Percentiles rank a stretch among this genome's conserved stretches.
phyloP scores from a whole-genome alignment of 2,797 vertebrate genomes.

The Myoxocephalus aenaeus region DNA sequence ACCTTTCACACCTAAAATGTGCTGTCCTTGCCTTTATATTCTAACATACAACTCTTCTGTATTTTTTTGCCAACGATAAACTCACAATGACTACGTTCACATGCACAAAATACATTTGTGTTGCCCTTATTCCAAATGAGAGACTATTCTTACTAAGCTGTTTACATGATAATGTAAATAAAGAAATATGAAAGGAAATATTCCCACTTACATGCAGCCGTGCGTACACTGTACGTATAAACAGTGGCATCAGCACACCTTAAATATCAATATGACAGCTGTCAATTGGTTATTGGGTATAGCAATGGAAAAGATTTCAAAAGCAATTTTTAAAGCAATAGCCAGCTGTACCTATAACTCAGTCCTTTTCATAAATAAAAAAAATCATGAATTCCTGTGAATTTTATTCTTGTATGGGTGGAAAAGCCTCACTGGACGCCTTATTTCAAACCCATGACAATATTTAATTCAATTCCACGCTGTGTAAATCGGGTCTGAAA shows the following conservation, averaged over 20 bases:
- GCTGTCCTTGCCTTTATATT: not conserved
- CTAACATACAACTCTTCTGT: not conserved
- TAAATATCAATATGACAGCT: no score
- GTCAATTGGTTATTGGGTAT: no score
- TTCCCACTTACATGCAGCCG: no score
- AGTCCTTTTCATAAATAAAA: not conserved
- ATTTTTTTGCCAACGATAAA: not conserved
- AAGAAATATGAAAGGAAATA: no score
- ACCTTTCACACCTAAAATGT: not conserved
- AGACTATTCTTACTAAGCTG: not conserved
- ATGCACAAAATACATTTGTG: not conserved
- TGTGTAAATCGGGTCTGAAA: slow-evolving; percentile 51
- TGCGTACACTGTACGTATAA: no score
- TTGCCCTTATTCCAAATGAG: not conserved
- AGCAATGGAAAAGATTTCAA: not conserved
- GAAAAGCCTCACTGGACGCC: not conserved
- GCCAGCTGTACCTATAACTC: not conserved
- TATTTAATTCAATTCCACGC: not conserved
- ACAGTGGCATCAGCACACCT: no score
- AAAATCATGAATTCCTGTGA: not conserved
- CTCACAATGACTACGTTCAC: not conserved
- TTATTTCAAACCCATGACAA: not conserved
- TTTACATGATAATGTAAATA: not conserved
- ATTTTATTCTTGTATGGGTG: not conserved
- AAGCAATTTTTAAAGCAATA: not conserved